Evolutionary conservation across 2,797 vertebrate genomes (phyloP), one percentile per base, ranked within the genome.

Genomic region (Pteropus rufus): DNA sequence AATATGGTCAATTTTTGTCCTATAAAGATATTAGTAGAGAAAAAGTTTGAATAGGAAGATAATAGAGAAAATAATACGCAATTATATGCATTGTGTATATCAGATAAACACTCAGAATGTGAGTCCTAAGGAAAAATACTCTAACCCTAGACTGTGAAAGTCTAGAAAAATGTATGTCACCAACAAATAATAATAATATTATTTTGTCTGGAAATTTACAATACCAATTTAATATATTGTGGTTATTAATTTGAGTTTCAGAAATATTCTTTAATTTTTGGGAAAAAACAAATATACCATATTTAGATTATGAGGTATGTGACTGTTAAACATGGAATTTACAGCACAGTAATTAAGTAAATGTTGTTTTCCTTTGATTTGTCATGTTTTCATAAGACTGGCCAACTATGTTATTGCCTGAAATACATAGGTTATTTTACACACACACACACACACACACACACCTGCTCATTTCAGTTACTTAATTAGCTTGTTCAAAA

Each of bases 1-100:
- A 88, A 21, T 75, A 89, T 0, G 0, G 82, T 81, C 23, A 95
- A 11, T 16, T 91, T 64, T 29, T 96, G 29, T 94, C 81, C 79
- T 90, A 39, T 34, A 96, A 56, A 34, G 11, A 95, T 86, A 85
- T 69, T 96, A 16, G 24, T 65, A 88, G 39, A 95, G 56, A 95
- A 65, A 41, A 52, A 12, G 26, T n/a, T 41, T 94, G 49, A 93
- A 90, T 56, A 10, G 87, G 73, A 85, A 90, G 76, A 85, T 54
- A 65, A 98, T 82, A 91, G 39, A 34, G n/a, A 95, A 60, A 84
- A 75, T 82, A 94, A 87, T 52, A 46, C 8, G 23, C 41, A 23
- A 65, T 23, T 24, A 49, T 26, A 41, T 4, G 1, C 18, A 77
- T 44, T 41, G 73, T 96, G 90, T 52, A 76, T 56, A 96, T n/a